phyloP scores from a whole-genome alignment of 2,888 invertebrate species.

The Erpobdella octoculata region DNA sequence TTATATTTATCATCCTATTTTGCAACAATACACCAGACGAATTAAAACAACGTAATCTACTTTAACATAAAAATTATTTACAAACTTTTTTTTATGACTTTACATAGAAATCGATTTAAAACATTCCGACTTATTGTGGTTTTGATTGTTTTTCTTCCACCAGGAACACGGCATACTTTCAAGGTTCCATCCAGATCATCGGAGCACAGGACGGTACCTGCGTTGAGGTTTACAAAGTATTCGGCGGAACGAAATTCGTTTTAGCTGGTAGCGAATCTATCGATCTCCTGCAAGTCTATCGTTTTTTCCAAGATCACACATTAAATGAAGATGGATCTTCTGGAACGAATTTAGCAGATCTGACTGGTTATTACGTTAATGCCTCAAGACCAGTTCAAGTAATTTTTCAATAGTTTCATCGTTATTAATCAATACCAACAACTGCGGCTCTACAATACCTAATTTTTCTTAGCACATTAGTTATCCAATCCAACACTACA shows the following conservation, averaged over 20 bases:
- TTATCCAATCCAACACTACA: too few species aligned
- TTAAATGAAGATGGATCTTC: not conserved
- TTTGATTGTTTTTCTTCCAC: too few species aligned
- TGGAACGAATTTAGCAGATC: not conserved
- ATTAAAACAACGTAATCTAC: too few species aligned
- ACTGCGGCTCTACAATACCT: too few species aligned
- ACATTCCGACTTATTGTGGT: too few species aligned
- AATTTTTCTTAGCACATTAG: too few species aligned
- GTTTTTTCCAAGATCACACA: not conserved
- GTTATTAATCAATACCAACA: too few species aligned
- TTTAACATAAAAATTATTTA: too few species aligned
- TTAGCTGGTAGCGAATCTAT: not conserved
- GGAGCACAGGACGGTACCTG: conserved; percentile 9
- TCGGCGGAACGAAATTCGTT: not conserved
- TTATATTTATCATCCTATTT: too few species aligned
- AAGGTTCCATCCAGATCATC: conserved; percentile 6
- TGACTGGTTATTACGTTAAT: conserved; percentile 28
- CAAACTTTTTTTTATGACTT: too few species aligned
- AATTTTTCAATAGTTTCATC: not conserved
- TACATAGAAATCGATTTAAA: too few species aligned
- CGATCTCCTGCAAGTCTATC: not conserved
- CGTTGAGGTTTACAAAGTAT: conserved; percentile 23
- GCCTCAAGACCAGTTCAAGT: conserved; percentile 22
- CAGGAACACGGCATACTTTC: conserved; percentile 12
- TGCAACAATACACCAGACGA: too few species aligned